phyloP scores from a whole-genome alignment of 2,888 invertebrate genomes.

The Diachrysia chrysitis region DNA sequence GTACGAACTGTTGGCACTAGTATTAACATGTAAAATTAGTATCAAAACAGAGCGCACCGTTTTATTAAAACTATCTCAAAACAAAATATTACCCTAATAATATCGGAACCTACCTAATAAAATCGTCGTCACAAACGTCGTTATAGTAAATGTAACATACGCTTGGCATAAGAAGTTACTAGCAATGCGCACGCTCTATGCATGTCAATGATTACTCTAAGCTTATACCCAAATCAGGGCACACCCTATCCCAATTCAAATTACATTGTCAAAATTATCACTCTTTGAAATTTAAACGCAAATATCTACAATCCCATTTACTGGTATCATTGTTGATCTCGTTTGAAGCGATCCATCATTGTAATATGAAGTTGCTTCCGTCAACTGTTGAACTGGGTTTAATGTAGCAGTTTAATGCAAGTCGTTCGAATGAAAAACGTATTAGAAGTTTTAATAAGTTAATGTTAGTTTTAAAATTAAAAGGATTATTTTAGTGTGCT shows the following conservation, averaged over 20 bases:
- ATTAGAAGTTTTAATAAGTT: conserved; percentile 42
- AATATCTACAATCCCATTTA: conserved; percentile 52
- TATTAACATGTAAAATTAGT: too few relatives aligned
- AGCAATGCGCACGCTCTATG: too few relatives aligned
- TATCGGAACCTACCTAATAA: too few relatives aligned
- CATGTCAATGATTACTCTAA: too few relatives aligned
- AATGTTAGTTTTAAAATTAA: conserved; percentile 12
- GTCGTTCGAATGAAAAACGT: conserved; percentile 34
- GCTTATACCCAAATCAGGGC: not conserved
- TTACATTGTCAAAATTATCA: conserved; percentile 10
- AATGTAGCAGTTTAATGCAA: conserved; percentile 63
- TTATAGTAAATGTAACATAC: too few relatives aligned
- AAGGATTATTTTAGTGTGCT: conserved; percentile 21
- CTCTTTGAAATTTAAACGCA: conserved; percentile 11
- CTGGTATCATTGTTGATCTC: conserved; percentile 51
- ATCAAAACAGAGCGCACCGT: too few relatives aligned
- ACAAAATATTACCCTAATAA: too few relatives aligned
- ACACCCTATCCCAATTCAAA: conserved; percentile 34
- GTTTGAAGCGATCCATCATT: conserved; percentile 59
- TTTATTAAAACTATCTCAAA: too few relatives aligned
- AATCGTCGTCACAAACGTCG: too few relatives aligned
- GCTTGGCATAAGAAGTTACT: too few relatives aligned
- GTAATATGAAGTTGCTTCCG: conserved; percentile 52
- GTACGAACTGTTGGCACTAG: too few relatives aligned
- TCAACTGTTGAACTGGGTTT: conserved; percentile 61